Conservation (phyloP, 2,797 vertebrate genomes). For the Channallabes apus region DNA sequence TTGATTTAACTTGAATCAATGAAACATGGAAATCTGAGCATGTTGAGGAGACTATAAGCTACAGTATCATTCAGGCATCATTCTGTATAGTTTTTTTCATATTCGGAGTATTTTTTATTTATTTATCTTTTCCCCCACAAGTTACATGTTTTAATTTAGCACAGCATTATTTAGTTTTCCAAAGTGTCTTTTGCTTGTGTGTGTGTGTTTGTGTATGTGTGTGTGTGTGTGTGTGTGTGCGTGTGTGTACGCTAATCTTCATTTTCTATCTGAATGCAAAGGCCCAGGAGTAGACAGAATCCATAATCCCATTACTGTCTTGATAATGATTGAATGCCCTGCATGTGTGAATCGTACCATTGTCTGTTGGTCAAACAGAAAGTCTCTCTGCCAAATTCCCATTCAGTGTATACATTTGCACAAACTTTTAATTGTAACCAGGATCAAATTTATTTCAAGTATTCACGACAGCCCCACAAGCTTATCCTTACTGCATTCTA, state of each 20-base stretch:
- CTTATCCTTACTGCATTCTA: neutral
- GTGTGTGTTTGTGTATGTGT: neutral
- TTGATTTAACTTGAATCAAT: neutral
- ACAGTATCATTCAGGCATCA: too few relatives aligned
- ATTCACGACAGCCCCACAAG: neutral
- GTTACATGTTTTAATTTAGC: neutral
- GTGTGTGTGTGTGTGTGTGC: neutral
- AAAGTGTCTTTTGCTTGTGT: neutral
- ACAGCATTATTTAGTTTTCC: neutral
- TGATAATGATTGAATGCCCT: conserved; percentile 42
- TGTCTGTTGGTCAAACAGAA: conserved; percentile 41
- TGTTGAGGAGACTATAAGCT: neutral
- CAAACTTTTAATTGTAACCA: neutral
- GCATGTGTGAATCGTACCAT: conserved; percentile 33
- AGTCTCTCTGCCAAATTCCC: conserved; percentile 23
- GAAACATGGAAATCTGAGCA: neutral
- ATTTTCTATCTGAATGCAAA: neutral
- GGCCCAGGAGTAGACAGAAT: conserved; percentile 7
- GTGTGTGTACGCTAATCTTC: neutral
- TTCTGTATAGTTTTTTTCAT: neutral
- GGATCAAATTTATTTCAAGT: neutral
- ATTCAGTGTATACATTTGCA: neutral
- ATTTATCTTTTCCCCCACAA: neutral
- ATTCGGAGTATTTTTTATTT: too few relatives aligned
- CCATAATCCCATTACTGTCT: conserved; percentile 59